A percentile compares a stretch with the other conserved stretches of the same genome.
These are phyloP conservation scores for Geococcyx californianus DNA, from an alignment of 2,113 vertebrate species.

Conservation along the genomic window DNA sequence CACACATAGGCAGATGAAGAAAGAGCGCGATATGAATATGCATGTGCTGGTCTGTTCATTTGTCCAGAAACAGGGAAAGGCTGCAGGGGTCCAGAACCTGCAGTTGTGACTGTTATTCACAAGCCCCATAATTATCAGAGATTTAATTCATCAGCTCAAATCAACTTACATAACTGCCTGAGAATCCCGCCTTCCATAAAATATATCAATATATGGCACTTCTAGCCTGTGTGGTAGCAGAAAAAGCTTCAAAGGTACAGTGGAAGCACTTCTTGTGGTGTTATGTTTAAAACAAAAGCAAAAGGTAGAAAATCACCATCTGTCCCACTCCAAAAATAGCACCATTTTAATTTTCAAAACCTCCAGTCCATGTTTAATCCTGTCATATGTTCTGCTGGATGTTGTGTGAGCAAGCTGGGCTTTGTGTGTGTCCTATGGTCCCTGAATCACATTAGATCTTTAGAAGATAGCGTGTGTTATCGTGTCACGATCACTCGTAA, in stretches of 20 bases:
- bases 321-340: neutral
- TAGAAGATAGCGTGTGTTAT: neutral
- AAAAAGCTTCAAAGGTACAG: neutral
- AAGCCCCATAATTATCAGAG: neutral
- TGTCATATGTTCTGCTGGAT: neutral
- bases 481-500: neutral
- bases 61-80: neutral
- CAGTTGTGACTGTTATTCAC: neutral
- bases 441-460: neutral
- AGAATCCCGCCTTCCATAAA: neutral
- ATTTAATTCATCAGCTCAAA: neutral
- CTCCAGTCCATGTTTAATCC: neutral
- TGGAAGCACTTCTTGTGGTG: neutral
- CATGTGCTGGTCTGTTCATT: neutral
- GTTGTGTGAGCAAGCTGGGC: neutral
- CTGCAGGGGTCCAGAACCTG: neutral
- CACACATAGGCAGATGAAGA: neutral
- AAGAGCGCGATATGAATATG: neutral
- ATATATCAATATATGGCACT: neutral
- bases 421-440: neutral
- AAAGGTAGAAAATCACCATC: constrained; percentile 1
- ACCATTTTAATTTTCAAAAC: neutral
- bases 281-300: neutral
- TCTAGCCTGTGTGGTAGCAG: neutral
- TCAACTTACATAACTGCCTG: neutral